Conservation (phyloP, 2,888 invertebrate genomes). For the Byasa hedistus region DNA sequence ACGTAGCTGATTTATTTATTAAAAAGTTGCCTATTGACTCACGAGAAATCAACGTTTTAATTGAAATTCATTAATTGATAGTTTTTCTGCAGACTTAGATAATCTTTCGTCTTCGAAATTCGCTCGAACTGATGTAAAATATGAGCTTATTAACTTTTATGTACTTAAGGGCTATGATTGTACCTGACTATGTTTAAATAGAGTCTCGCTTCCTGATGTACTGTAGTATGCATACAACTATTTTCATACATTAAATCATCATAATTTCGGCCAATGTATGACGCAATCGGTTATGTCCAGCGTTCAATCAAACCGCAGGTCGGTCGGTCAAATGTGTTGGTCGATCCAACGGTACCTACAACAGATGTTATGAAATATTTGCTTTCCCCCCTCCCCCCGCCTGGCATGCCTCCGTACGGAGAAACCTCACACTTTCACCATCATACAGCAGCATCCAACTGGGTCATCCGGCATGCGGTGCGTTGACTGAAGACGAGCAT, state of each 20-base stretch:
- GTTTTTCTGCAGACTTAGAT: no score
- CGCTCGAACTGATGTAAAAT: no score
- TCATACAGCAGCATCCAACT: slow-evolving; percentile 49
- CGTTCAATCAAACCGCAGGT: slow-evolving; percentile 41
- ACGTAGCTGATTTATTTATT: no score
- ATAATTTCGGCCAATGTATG: slow-evolving; percentile 48
- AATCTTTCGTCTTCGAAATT: no score
- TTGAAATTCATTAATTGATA: no score
- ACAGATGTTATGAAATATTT: slow-evolving; percentile 66
- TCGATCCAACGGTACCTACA: slow-evolving; percentile 51
- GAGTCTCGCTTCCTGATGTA: background rate
- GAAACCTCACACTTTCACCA: slow-evolving; percentile 69
- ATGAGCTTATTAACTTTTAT: no score
- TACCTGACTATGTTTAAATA: no score
- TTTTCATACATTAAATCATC: slow-evolving; percentile 40
- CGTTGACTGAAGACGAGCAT: slow-evolving; percentile 41
- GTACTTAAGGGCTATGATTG: no score
- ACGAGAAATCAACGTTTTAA: no score
- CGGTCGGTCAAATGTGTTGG: slow-evolving; percentile 38
- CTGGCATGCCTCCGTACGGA: slow-evolving; percentile 48
- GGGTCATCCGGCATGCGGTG: slow-evolving; percentile 54
- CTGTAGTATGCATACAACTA: background rate
- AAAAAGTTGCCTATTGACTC: no score
- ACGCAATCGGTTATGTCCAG: slow-evolving; percentile 54
- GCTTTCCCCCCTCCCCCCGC: slow-evolving; percentile 44